Base-by-base conservation (phyloP, 2,113 vertebrate genomes). In the Phrynocephalus versicolor region DNA sequence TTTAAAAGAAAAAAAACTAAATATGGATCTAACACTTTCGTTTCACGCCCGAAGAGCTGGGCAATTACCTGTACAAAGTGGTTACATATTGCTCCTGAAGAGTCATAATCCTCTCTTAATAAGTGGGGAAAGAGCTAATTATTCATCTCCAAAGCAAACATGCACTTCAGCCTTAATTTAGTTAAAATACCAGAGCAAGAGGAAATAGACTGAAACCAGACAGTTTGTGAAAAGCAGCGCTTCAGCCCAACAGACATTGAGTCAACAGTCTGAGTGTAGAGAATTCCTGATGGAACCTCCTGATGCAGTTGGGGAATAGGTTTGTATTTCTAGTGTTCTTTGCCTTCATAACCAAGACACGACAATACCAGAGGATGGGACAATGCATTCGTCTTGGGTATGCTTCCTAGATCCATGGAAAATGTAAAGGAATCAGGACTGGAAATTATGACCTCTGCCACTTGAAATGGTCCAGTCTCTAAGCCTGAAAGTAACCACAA, bases 91-190 rank as follows among this genome's bases (percentile, higher is more conserved):
- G 21, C 30, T 83, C 6, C 12, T 77, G 58, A 64, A 65, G 74
- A 88, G 82, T 86, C 78, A 60, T 23, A 85, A 82, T 79, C 35
- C 23, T 77, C 62, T 62, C 82, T 87, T 83, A 87, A 85, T 8
- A 72, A 16, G 79, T 51, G 80, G 75, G 58, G 60, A 77, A 81
- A 81, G 77, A 75, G 23, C 64, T 86, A 88, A 88, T 77, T 79
- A 81, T 80, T 88, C 69, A 57, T 18, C 9, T 83, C 39, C 81
- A 73, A n/a, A 83, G 81, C 2, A 87, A 85, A 84, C 81, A 77
- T 14, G 0, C 6, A 72, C 51, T 83, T 87, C 37, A 75, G 3
- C 79, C 82, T 76, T 18, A 10, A 70, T 84, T 87, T 81, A 64
- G 81, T 13, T 69, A 45, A 86, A 86, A 72, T 3, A 57, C 41